phyloP scores from a whole-genome alignment of 2,113 vertebrate species.

The Callipepla squamata region DNA sequence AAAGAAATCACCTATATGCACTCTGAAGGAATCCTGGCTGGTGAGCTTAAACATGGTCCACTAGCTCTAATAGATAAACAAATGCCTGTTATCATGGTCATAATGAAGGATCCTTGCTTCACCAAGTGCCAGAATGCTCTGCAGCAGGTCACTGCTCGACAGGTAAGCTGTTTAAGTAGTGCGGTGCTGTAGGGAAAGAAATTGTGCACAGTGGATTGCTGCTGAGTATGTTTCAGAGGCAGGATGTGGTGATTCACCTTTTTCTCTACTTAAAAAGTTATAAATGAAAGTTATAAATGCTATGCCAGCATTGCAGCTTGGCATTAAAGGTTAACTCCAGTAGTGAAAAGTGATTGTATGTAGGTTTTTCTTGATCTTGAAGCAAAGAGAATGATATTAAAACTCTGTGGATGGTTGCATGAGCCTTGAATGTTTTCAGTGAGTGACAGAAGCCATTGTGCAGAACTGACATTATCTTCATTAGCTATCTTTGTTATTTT shows the following conservation, averaged over 20 bases:
- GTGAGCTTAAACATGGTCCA: constrained; percentile 94
- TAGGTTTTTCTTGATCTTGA: background rate
- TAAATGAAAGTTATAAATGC: background rate
- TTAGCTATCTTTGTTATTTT: background rate
- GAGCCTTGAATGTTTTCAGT: background rate
- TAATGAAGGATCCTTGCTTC: constrained; percentile 94
- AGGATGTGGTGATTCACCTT: background rate
- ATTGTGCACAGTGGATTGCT: background rate
- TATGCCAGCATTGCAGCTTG: background rate
- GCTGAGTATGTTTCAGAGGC: background rate
- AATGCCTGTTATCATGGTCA: constrained; percentile 98
- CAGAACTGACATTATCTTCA: background rate
- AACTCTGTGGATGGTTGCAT: background rate
- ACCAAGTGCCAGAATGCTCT: constrained; percentile 95
- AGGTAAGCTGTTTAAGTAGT: constrained; percentile 74
- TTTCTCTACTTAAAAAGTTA: background rate
- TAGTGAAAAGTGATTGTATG: background rate
- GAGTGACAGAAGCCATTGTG: background rate
- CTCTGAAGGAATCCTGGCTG: constrained; percentile 95
- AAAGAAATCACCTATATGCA: constrained; percentile 99
- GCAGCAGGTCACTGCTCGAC: constrained; percentile 92
- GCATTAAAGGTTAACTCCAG: background rate
- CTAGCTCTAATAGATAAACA: constrained; percentile 92
- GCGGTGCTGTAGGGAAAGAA: background rate
- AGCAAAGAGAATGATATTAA: background rate